Evolutionary conservation across 2,888 invertebrate species (phyloP), one percentile per base, ranked within the genome.

Genomic region (Glaucopsyche alexis): DNA sequence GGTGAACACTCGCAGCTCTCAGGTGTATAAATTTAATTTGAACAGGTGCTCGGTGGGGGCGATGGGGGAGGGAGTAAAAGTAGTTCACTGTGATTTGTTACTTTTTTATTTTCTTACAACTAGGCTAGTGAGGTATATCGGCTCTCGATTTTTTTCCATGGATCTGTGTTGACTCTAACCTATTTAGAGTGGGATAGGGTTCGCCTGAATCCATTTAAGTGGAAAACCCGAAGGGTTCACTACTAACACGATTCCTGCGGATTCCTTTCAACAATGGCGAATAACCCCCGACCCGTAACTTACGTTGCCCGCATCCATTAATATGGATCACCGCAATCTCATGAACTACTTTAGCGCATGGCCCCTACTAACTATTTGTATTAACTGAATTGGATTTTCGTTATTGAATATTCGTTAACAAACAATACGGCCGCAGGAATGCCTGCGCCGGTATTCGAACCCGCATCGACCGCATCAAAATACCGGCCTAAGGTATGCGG

Each of bases 21-120:
- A 60, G 60, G 60, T 60, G 60, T 60, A 60, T 60, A 29, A 38
- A 60, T 60, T 60, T 60, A 60, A 60, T 60, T 60, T 13, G 29
- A 29, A 29, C 60, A 60, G 11, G 55, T 19, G 4, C 19, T 11
- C 13, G 55, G 55, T 1, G 29, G n/a, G 7, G 47, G 47, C 7
- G 60, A 19, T 2, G 11, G 7, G 60, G 60, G 13, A 6, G 29
- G 7, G 13, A 13, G 14, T 2, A 0, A 60, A 60, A 29, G 29
- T 60, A 60, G 29, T 19, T 29, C 29, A 14, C 14, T 60, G 60
- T 60, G 60, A 60, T 60, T 60, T 60, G 38, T 60, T 29, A 13
- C 13, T 38, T 60, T 60, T 29, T 60, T 50, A 7, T 29, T 60
- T 60, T 13, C 11, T 60, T 13, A 9, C 29, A 60, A 60, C 29